Evolutionary conservation across 1,140 invertebrate species (phyloP).

Genomic region (Chlorops oryzae): DNA sequence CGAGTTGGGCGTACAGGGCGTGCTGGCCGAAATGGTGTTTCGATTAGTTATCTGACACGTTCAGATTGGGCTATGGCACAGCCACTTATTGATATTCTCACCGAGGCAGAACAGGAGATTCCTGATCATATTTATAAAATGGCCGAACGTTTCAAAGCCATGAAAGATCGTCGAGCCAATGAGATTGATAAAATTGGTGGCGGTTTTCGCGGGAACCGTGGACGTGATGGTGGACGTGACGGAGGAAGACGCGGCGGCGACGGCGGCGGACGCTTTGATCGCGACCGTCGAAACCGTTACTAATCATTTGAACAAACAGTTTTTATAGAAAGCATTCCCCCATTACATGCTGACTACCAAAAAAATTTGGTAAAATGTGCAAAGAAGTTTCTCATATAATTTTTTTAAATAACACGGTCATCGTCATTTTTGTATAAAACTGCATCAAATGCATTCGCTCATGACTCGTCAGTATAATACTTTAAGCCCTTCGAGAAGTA

Average conservation of each 20-base stretch:
- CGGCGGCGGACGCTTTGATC: not conserved
- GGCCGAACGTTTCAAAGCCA: constrained; percentile 59
- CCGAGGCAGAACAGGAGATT: constrained; percentile 68
- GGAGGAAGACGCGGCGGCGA: constrained; percentile 16
- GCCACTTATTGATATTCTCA: constrained; percentile 77
- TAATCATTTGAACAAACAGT: no score
- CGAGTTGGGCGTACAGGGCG: constrained; percentile 82
- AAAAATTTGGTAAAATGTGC: no score
- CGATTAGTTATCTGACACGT: constrained; percentile 73
- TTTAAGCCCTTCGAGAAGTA: no score
- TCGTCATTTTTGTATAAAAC: no score
- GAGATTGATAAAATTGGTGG: constrained; percentile 45
- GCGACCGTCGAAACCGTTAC: no score
- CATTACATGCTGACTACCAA: no score
- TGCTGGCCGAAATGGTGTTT: constrained; percentile 75
- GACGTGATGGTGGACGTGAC: constrained; percentile 30
- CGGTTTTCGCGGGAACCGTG: constrained; percentile 37
- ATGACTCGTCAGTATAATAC: no score
- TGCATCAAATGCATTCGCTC: no score
- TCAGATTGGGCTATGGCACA: constrained; percentile 71
- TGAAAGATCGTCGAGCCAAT: constrained; percentile 54
- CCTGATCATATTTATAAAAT: constrained; percentile 67
- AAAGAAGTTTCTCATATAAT: no score
- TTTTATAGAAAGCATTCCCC: no score
- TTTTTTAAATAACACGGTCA: no score